Base-by-base conservation (phyloP, 1,140 invertebrate species). In the Micrasema minimum region DNA sequence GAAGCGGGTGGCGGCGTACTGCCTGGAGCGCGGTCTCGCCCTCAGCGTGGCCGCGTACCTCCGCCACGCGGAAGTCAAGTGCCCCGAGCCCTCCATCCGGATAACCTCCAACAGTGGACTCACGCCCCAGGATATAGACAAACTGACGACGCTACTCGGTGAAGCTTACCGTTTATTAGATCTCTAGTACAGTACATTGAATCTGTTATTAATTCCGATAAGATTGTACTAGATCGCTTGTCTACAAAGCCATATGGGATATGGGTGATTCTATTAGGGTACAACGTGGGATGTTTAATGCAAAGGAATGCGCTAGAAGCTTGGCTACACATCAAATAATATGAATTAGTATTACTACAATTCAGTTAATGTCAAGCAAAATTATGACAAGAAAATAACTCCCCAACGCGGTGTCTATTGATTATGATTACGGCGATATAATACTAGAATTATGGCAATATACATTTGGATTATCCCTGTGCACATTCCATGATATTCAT, bases 1-100 rank as follows among this genome's bases (percentile, higher is more conserved):
- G 16, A 82, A 83, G 2, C 81, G 87, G 73, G 88, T 96, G 7
- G 79, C 82, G 23, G 80, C 83, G 16, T 80, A 91, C 85, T 89
- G 89, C 55, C 79, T 88, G 62, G 79, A 88, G 12, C 81, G 85
- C 62, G 88, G 88, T 12, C 81, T 92, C 10, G 90, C 89, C 9
- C 76, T 90, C n/a, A 83, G 88, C 1, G 80, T 88, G 7, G 86
- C 91, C 0, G 82, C 87, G 12, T 92, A 92, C 77, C 79, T 92
- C 3, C 81, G 89, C 7, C 80, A 87, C 9, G 81, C 86, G 11
- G 91, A 93, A 77, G 79, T 85, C 10, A 81, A 84, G 9, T 84
- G 88, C 43, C 87, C 88, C 5, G 85, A 86, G 72, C 89, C 90
- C 11, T 90, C 89, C 55, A 87, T 92, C 53, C 81, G 90, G 11